Evolutionary conservation across 2,113 vertebrate genomes (phyloP).

Genomic region (Eonycteris spelaea): DNA sequence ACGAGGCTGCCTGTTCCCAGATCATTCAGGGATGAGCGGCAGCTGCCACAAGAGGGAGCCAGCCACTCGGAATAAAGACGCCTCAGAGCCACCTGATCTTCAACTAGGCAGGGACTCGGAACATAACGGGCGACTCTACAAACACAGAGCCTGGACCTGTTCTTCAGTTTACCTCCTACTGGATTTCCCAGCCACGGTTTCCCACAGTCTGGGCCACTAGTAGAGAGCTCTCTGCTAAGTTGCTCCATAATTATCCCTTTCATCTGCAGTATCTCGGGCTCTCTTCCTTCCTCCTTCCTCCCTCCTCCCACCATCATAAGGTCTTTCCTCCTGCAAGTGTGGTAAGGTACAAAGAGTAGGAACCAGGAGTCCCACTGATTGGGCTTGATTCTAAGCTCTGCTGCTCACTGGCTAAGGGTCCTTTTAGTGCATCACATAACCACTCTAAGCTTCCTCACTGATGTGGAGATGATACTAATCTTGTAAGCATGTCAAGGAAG

Average conservation of each 20-base stretch:
- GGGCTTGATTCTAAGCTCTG: background rate
- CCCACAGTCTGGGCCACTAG: too few relatives aligned
- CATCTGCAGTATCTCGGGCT: background rate
- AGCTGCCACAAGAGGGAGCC: constrained; percentile 66
- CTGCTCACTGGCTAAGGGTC: background rate
- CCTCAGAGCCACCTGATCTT: background rate
- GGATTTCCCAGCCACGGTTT: background rate
- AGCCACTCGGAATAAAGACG: background rate
- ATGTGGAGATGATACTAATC: background rate
- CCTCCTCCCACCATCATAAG: background rate
- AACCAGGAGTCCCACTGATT: background rate
- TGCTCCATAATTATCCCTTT: background rate
- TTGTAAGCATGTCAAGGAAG: background rate
- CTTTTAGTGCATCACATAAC: too few relatives aligned
- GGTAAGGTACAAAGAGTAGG: background rate
- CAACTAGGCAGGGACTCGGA: background rate
- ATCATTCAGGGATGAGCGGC: background rate
- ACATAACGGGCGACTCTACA: background rate
- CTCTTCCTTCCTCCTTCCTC: background rate
- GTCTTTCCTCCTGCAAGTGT: background rate
- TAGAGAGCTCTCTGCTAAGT: background rate
- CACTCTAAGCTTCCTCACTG: background rate
- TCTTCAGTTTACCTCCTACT: background rate
- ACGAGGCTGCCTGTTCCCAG: background rate
- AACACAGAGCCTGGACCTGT: fast-evolving